Evolutionary conservation across 2,113 vertebrate species (phyloP).

Genomic region (Syngnathus scovelli): DNA sequence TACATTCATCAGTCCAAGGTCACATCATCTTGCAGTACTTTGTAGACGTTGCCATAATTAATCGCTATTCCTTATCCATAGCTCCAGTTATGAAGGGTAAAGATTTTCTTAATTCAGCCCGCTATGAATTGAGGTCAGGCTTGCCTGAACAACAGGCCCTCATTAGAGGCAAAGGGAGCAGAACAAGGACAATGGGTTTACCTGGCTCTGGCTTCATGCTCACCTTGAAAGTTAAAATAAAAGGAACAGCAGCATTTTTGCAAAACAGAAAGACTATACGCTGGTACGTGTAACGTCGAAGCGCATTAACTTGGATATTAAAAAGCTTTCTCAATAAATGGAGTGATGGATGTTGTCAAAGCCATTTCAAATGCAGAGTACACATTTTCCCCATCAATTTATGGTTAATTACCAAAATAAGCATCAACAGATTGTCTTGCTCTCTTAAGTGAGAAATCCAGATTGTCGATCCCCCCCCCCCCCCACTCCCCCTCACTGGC

Average conservation of each 20-base stretch:
- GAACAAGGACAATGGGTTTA: conserved; percentile 39
- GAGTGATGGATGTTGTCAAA: no score
- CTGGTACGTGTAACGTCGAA: not conserved
- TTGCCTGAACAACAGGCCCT: conserved; percentile 32
- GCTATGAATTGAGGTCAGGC: conserved; percentile 36
- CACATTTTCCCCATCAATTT: conserved; percentile 60
- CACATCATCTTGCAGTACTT: conserved; percentile 30
- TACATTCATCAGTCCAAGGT: conserved; percentile 58
- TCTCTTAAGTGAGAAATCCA: conserved; percentile 58
- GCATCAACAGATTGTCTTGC: conserved; percentile 66
- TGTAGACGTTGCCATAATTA: conserved; percentile 49
- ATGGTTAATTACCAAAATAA: conserved; percentile 70
- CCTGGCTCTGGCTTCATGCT: conserved; percentile 4
- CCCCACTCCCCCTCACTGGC: conserved; percentile 41
- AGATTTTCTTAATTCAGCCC: conserved; percentile 31
- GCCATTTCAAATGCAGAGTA: not conserved
- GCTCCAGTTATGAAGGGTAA: conserved; percentile 28
- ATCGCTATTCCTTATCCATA: conserved; percentile 37
- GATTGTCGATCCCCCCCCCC: conserved; percentile 64
- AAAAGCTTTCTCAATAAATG: no score
- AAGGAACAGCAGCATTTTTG: no score
- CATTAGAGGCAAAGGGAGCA: conserved; percentile 41
- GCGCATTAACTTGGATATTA: not conserved
- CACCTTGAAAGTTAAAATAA: conserved; percentile 7
- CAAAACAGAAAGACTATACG: not conserved